These are phyloP conservation scores for Aurelia aurita DNA, from an alignment of 30 jellyfish, hydroid and myxozoan genomes.

Conservation along the genomic window DNA sequence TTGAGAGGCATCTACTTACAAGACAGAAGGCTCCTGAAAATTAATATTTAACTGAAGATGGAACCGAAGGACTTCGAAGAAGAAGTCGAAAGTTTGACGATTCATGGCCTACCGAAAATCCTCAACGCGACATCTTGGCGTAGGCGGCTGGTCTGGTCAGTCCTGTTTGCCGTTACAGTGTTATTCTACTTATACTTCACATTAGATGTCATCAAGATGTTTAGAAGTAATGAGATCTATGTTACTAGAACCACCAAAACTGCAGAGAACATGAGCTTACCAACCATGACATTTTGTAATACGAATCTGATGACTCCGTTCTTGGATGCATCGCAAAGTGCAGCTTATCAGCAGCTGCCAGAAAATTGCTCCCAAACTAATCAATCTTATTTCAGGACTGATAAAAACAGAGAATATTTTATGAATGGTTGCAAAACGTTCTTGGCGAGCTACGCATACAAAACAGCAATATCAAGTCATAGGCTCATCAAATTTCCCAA, in stretches of 20 bases:
- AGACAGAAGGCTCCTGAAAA: too few species aligned
- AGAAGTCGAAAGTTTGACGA: conserved; percentile 40
- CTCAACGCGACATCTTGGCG: neutral
- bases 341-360: conserved; percentile 30
- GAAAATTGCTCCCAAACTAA: conserved; percentile 28
- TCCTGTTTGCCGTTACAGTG: conserved; percentile 13
- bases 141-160: conserved; percentile 27
- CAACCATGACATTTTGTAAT: conserved; percentile 62
- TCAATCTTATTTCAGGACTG: conserved; percentile 4
- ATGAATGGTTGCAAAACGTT: conserved; percentile 20
- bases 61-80: neutral
- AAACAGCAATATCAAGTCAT: neutral
- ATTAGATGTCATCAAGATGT: neutral
- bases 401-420: conserved; percentile 36
- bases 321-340: neutral
- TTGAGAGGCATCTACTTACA: too few species aligned
- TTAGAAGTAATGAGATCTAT: conserved; percentile 5
- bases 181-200: neutral
- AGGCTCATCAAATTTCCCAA: conserved; percentile 16
- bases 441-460: conserved; percentile 1
- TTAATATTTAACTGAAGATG: too few species aligned
- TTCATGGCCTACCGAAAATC: conserved; percentile 59
- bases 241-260: neutral
- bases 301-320: neutral
- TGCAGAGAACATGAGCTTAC: neutral